A percentile compares a stretch with the other conserved stretches of the same genome.
Evolutionary conservation across 2,113 vertebrate species (phyloP).

Genomic region (Leucosticte australis): DNA sequence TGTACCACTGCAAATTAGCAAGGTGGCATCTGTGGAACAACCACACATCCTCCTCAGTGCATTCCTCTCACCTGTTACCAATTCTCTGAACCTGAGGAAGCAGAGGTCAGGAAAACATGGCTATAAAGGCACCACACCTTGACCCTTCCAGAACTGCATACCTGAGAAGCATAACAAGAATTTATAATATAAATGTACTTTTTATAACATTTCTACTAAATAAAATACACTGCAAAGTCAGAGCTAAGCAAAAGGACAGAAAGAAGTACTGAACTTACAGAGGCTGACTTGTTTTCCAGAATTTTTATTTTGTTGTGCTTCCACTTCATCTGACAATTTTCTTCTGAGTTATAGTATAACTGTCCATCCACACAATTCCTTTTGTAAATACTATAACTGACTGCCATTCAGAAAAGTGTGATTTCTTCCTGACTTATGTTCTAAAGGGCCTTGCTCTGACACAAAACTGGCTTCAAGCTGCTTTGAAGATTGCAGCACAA

Average conservation of each 20-base stretch:
- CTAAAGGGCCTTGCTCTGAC: background rate
- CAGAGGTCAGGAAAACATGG: background rate
- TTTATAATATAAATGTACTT: background rate
- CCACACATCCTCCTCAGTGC: background rate
- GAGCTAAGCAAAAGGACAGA: background rate
- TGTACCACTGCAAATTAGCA: background rate
- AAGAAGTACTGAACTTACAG: background rate
- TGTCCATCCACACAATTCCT: background rate
- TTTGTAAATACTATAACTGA: background rate
- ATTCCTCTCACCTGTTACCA: accelerated
- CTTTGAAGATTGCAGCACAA: background rate
- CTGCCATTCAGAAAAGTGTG: background rate
- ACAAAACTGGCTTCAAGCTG: background rate
- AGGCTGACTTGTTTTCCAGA: background rate
- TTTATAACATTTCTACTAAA: background rate
- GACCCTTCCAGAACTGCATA: background rate
- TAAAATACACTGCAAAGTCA: background rate
- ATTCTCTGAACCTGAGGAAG: background rate
- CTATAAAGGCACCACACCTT: background rate
- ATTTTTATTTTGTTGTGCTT: background rate
- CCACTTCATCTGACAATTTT: background rate
- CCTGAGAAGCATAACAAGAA: background rate
- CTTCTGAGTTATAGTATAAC: background rate
- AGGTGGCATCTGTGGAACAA: background rate
- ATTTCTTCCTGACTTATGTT: background rate